These are phyloP conservation scores for Deroptyus accipitrinus DNA, from an alignment of 2,113 vertebrate species.

Conservation along the genomic window DNA sequence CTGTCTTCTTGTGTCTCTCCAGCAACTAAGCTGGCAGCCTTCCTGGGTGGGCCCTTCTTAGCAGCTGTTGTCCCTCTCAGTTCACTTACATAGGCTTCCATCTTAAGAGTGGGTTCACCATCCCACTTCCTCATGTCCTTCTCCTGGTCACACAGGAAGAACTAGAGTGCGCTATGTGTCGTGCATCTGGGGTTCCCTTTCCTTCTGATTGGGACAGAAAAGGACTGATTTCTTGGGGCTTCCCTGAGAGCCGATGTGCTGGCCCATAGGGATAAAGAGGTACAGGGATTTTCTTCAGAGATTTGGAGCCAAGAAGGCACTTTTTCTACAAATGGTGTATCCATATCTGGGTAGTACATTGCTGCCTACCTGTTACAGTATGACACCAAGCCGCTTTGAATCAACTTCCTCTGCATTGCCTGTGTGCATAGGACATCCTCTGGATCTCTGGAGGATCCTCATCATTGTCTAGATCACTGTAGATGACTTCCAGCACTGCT, in stretches of 20 bases:
- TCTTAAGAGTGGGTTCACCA: background rate
- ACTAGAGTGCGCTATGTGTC: background rate
- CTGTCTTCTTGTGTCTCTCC: background rate
- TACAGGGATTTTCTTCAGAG: background rate
- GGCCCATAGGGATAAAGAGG: background rate
- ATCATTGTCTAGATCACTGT: background rate
- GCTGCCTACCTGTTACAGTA: background rate
- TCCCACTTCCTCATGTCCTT: background rate
- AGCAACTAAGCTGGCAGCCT: background rate
- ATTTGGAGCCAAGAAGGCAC: background rate
- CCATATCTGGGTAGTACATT: background rate
- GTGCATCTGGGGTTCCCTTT: background rate
- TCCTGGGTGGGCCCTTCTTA: background rate
- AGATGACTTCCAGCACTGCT: background rate
- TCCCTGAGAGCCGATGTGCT: background rate
- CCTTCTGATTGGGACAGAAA: background rate
- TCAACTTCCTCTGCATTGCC: background rate
- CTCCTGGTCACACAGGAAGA: background rate
- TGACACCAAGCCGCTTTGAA: background rate
- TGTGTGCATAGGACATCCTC: background rate
- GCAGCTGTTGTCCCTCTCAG: background rate
- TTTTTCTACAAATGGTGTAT: background rate
- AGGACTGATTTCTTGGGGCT: background rate
- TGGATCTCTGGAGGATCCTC: background rate
- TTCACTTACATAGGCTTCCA: background rate